These are phyloP conservation scores for Megastigmus dorsalis DNA, from an alignment of 2,888 invertebrate genomes.

Conservation along the genomic window DNA sequence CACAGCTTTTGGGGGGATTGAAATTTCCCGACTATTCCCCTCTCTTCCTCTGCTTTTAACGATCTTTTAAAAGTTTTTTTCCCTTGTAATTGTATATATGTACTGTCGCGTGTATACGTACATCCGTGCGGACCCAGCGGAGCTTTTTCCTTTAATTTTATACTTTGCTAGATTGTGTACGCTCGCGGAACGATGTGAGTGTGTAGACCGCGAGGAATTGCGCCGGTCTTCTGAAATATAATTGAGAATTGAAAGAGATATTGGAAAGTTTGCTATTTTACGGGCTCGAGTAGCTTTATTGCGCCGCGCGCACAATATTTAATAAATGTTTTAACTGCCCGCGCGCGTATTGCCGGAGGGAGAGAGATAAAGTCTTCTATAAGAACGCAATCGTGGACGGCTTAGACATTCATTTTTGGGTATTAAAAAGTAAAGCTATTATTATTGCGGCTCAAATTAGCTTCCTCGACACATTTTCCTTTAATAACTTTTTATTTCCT, in stretches of 20 bases:
- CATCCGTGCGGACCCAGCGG: too few species aligned
- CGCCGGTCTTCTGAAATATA: neutral
- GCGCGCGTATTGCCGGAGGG: too few species aligned
- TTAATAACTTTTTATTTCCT: too few species aligned
- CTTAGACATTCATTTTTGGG: too few species aligned
- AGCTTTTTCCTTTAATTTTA: slow-evolving; percentile 1
- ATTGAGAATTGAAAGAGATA: neutral
- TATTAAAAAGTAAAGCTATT: too few species aligned
- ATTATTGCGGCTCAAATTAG: too few species aligned
- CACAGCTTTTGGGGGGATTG: too few species aligned
- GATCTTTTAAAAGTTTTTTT: slow-evolving; percentile 25
- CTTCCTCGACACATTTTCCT: too few species aligned
- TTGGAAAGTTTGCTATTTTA: slow-evolving; percentile 5
- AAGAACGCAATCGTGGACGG: too few species aligned
- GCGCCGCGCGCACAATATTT: neutral
- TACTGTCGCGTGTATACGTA: slow-evolving; percentile 6
- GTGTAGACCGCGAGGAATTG: too few species aligned
- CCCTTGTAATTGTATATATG: slow-evolving; percentile 19
- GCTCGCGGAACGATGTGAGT: neutral
- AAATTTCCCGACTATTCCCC: slow-evolving; percentile 15
- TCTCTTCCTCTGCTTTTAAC: slow-evolving; percentile 27
- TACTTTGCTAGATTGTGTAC: slow-evolving; percentile 6
- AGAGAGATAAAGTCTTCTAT: too few species aligned
- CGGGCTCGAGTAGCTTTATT: too few species aligned
- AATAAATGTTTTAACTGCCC: neutral